These are phyloP conservation scores for Criorhina ranunculi DNA, from an alignment of 2,888 invertebrate species.

Conservation along the genomic window DNA sequence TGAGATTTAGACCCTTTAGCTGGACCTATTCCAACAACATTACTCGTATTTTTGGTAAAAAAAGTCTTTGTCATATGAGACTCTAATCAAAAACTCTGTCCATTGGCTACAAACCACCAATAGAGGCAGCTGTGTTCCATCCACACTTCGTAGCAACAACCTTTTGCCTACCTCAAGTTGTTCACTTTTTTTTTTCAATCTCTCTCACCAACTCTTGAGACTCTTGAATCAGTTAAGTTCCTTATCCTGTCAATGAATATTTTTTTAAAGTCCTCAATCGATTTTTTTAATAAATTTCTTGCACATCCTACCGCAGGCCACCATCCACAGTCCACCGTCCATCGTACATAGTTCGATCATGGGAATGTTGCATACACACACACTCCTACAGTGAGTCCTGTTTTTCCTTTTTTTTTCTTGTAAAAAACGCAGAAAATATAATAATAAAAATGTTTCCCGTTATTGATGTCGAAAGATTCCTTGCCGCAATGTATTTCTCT, in stretches of 20 bases:
- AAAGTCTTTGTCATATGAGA: too few species aligned
- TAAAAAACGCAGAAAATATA: constrained; percentile 47
- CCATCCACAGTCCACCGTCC: constrained; percentile 10
- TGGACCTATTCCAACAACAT: too few species aligned
- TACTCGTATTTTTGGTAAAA: too few species aligned
- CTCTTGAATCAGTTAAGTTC: too few species aligned
- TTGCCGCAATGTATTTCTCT: constrained; percentile 59
- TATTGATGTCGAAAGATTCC: constrained; percentile 70
- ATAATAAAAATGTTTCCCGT: constrained; percentile 72
- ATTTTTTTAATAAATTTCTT: neutral
- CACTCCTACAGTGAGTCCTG: constrained; percentile 6
- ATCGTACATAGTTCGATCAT: constrained; percentile 8
- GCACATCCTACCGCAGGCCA: neutral
- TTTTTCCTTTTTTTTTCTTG: constrained; percentile 11
- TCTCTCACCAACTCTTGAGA: too few species aligned
- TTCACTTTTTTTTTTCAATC: too few species aligned
- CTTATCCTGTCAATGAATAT: neutral
- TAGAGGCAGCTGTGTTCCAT: too few species aligned
- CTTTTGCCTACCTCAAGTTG: too few species aligned
- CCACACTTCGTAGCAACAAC: too few species aligned
- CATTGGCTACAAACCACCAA: too few species aligned
- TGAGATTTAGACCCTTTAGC: too few species aligned
- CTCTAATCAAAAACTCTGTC: too few species aligned
- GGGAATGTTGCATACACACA: constrained; percentile 29
- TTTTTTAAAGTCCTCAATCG: constrained; percentile 1